Evolutionary conservation across 2,888 invertebrate species (phyloP), one percentile per base, ranked within the genome.

Genomic region (Yponomeuta plumbellus): DNA sequence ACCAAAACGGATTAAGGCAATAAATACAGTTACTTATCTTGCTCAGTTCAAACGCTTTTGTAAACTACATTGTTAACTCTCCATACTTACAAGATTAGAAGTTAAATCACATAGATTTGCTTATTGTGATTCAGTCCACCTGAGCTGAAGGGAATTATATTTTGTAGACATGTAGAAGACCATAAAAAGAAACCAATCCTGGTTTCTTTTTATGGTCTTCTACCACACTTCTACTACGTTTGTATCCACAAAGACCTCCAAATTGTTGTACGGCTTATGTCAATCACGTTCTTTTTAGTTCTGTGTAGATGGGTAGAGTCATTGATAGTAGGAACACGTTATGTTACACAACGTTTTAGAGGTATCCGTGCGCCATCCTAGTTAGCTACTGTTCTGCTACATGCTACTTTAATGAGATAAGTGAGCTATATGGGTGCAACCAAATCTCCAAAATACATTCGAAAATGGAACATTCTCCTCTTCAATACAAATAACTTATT

Each of bases 301-400:
- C 17, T 52, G 44, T 52, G 44, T 52, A 34, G 34, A 5, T 52
- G 1, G 44, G 10, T 52, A 52, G 44, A 3, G 44, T 52, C 40
- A 81, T 88, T 85, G 76, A 70, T 65, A 85, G 78, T 84, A 76
- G 74, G 73, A 72, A 75, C 89, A 89, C 89, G 89, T 89, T 80
- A 69, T 67, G 44, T 52, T 52, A 52, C 44, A 52, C 44, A 69
- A 59, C 73, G 84, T 82, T 34, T 34, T 81, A 83, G 82, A 81
- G 84, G 83, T 80, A 82, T 81, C 78, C 81, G 80, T 81, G 78
- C 34, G 6, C 8, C 17, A 21, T 21, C 58, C 34, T 59, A 8
- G 59, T 21, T 76, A 80, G 85, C 88, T 88, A 83, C 88, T 80
- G 84, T 83, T 83, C 79, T 84, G 81, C 80, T 74, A 77, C 44